Percentiles rank a stretch among this genome's conserved stretches.
These are phyloP conservation scores for Cantharis rustica DNA, from an alignment of 2,888 invertebrate species.

Conservation along the genomic window DNA sequence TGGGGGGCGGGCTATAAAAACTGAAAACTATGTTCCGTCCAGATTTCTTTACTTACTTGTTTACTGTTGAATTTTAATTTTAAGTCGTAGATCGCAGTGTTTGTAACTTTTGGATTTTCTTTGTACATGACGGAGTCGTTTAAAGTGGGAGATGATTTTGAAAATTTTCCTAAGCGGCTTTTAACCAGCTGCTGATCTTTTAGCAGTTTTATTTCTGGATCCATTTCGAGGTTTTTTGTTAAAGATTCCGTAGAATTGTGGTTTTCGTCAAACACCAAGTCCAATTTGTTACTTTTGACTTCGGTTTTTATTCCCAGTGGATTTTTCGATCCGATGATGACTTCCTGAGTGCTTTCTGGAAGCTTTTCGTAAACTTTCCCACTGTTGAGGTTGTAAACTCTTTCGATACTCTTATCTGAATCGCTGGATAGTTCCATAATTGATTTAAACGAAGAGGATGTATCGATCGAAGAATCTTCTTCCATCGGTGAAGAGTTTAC, in stretches of 20 bases:
- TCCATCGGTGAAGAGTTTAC: conserved; percentile 8
- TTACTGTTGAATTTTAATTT: not conserved
- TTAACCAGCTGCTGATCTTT: conserved; percentile 43
- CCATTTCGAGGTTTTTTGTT: not conserved
- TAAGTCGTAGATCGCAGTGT: not conserved
- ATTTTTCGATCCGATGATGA: conserved; percentile 22
- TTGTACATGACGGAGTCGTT: conserved; percentile 13
- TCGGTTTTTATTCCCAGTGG: conserved; percentile 24
- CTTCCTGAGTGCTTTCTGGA: conserved; percentile 33
- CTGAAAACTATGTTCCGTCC: too few species aligned
- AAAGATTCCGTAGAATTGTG: conserved; percentile 15
- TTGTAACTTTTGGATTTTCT: not conserved
- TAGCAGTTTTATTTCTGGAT: conserved; percentile 39
- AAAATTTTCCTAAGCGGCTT: conserved; percentile 43
- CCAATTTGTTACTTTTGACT: not conserved
- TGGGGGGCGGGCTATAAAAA: too few species aligned
- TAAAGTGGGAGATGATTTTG: conserved; percentile 43
- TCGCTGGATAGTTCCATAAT: conserved; percentile 50
- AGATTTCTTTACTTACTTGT: not conserved
- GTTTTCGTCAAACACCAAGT: conserved; percentile 25
- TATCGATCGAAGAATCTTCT: conserved; percentile 29
- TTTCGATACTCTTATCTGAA: conserved; percentile 52
- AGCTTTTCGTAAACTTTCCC: conserved; percentile 43
- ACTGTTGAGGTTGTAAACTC: conserved; percentile 52
- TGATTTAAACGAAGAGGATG: conserved; percentile 21